Conservation (phyloP, 2,888 invertebrate species). For the Hoplodrina blanda region DNA sequence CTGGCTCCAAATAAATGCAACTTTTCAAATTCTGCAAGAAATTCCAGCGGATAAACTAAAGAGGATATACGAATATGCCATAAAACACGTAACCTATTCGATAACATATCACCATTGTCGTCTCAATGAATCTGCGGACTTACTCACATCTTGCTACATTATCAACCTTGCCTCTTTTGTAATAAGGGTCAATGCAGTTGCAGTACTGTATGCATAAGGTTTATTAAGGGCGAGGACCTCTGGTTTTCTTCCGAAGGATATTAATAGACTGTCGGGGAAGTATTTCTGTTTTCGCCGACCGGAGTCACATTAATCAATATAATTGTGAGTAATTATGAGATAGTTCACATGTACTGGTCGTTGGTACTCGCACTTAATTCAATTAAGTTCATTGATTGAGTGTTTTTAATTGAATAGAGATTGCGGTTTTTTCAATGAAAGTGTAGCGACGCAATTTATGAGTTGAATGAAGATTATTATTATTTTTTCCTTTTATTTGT, state of each 20-base stretch:
- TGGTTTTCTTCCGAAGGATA: conserved; percentile 70
- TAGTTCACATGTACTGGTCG: conserved; percentile 36
- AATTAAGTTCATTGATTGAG: conserved; percentile 56
- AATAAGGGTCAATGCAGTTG: conserved; percentile 17
- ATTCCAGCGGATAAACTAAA: conserved; percentile 27
- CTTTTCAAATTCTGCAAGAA: not conserved
- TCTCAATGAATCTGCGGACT: conserved; percentile 67
- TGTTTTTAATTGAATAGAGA: conserved; percentile 51
- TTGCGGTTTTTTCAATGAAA: conserved; percentile 57
- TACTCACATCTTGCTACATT: conserved; percentile 11
- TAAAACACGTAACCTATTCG: conserved; percentile 58
- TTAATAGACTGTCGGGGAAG: conserved; percentile 46
- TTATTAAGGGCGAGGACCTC: conserved; percentile 67
- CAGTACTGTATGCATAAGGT: conserved; percentile 11
- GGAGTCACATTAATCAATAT: conserved; percentile 49
- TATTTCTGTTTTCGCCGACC: conserved; percentile 47
- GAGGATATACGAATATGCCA: conserved; percentile 24
- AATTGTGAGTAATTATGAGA: conserved; percentile 56
- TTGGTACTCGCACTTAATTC: conserved; percentile 55
- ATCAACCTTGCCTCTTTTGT: not conserved
- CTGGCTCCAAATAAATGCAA: no score
- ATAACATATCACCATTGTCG: conserved; percentile 59
- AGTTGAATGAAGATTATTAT: conserved; percentile 2
- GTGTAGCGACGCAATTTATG: conserved; percentile 24
- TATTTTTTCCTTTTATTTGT: not conserved